Conservation (phyloP, 2,888 invertebrate species). For the Stomorhina lunata region DNA sequence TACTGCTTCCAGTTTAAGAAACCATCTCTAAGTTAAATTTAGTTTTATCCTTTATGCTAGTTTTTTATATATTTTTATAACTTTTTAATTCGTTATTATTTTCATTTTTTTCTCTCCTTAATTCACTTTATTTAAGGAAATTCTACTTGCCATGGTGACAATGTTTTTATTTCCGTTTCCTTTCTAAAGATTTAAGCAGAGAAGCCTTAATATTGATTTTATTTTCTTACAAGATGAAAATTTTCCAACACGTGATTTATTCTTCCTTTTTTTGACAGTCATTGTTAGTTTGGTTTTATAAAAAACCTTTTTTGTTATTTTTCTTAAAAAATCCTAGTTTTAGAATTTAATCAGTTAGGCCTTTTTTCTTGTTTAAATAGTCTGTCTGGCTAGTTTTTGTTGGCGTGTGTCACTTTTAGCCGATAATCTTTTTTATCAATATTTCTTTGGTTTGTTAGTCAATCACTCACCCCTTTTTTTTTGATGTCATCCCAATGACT, state of each 20-base stretch:
- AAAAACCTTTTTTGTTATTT: not conserved
- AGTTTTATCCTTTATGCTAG: conserved; percentile 43
- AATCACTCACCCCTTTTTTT: conserved; percentile 20
- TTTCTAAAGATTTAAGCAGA: not conserved
- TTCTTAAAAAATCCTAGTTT: not conserved
- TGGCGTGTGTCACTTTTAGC: not conserved
- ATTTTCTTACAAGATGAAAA: conserved; percentile 27
- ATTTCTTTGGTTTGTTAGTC: not conserved
- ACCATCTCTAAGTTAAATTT: conserved; percentile 54
- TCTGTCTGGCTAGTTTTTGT: not conserved
- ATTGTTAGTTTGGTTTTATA: too few relatives aligned
- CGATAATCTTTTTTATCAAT: not conserved
- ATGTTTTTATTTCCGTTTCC: conserved; percentile 42
- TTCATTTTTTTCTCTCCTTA: conserved; percentile 2
- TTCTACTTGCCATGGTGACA: conserved; percentile 47
- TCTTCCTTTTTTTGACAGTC: conserved; percentile 25
- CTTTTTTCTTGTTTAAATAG: not conserved
- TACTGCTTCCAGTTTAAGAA: not conserved
- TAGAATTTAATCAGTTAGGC: not conserved
- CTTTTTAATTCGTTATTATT: conserved; percentile 59
- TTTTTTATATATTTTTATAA: conserved; percentile 47
- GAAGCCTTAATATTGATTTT: conserved; percentile 42
- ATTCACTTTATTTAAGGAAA: conserved; percentile 40
- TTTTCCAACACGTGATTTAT: conserved; percentile 6
- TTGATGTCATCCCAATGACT: not conserved